Base-by-base conservation (phyloP, 2,888 invertebrate genomes). In the Brachyptera putata region DNA sequence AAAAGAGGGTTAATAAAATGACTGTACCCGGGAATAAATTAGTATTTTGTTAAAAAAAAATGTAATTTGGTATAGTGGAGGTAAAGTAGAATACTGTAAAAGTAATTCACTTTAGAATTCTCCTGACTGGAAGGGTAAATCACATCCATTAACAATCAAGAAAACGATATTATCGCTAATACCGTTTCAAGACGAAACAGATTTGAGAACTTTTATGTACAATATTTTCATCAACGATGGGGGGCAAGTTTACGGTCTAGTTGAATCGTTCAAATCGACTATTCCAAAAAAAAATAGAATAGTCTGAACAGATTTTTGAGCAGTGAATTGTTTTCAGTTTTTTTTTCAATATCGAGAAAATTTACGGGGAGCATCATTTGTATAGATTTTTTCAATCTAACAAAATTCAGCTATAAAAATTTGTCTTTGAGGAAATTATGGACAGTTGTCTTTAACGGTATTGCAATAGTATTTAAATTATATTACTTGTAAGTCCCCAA, bases 161-260 rank as follows among this genome's bases (percentile, higher is more conserved):
- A 46, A 21, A 5, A 46, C n/a, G 18, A n/a, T 24, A 22, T 24
- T 22, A 46, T n/a, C 2, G 24, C 21, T n/a, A 13, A 24, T 24
- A 4, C 4, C 46, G n/a, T 24, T 46, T 24, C 24, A 22, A 46
- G 46, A 46, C 14, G n/a, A 3, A 43, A 46, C 46, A 46, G 46
- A 46, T 46, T 46, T 46, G 46, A 46, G 46, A 24, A 13, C 24
- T 21, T 46, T 24, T 46, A 46, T 46, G 21, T 46, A 46, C 46
- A 46, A 18, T 18, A 41, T 18, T 9, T 21, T 18, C 22, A 46
- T 46, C 46, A 21, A 46, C 46, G 46, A 46, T 24, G 46, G 46
- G 46, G 3, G n/a, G n/a, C n/a, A n/a, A n/a, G n/a, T n/a, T n/a
- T n/a, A n/a, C n/a, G n/a, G n/a, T n/a, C n/a, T n/a, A n/a, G n/a